Conservation (phyloP, 1,140 invertebrate species). For the Papilio polyxenes region DNA sequence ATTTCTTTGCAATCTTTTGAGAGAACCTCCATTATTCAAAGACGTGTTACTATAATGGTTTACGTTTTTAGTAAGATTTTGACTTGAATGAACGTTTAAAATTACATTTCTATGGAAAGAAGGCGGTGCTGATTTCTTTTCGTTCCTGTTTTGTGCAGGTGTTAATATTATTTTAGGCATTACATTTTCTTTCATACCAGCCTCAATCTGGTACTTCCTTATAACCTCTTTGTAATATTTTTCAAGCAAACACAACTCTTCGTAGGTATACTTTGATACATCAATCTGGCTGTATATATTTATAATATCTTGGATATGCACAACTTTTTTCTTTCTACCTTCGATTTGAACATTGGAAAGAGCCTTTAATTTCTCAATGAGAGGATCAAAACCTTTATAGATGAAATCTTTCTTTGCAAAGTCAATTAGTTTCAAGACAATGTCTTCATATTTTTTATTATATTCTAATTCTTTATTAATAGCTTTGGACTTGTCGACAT, state of each 20-base stretch:
- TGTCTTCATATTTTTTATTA: constrained; percentile 75
- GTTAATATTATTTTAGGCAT: constrained; percentile 46
- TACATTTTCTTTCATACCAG: constrained; percentile 60
- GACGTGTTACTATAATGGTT: constrained; percentile 53
- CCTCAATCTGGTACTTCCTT: constrained; percentile 65
- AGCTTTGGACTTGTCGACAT: constrained; percentile 72
- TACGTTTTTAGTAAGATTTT: constrained; percentile 52
- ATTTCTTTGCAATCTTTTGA: constrained; percentile 50
- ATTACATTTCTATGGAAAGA: constrained; percentile 57
- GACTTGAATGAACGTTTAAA: constrained; percentile 54
- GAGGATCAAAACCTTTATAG: constrained; percentile 79
- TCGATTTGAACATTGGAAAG: constrained; percentile 69
- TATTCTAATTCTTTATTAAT: constrained; percentile 72
- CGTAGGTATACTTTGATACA: constrained; percentile 68
- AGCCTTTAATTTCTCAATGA: constrained; percentile 73
- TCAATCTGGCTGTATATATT: constrained; percentile 71
- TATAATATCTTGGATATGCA: constrained; percentile 67
- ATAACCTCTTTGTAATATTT: constrained; percentile 76
- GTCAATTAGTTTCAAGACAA: constrained; percentile 74
- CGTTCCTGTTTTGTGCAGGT: constrained; percentile 46
- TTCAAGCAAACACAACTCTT: constrained; percentile 70
- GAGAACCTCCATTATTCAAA: constrained; percentile 46
- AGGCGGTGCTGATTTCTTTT: constrained; percentile 50
- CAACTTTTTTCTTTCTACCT: constrained; percentile 58
- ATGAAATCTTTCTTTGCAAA: constrained; percentile 77